These are phyloP conservation scores for Mythimna pallens DNA, from an alignment of 2,888 invertebrate genomes.

Conservation along the genomic window DNA sequence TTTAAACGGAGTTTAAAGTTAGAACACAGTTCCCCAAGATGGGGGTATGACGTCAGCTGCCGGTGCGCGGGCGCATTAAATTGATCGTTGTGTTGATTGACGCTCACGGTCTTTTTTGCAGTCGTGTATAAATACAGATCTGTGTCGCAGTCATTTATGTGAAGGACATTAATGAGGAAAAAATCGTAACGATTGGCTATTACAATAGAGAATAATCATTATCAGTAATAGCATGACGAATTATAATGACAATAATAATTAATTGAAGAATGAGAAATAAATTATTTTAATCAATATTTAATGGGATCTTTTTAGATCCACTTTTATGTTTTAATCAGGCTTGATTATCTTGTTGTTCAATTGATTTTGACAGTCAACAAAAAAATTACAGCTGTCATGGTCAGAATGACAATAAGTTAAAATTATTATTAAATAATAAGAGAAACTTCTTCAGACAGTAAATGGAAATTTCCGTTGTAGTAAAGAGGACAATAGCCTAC, in stretches of 20 bases:
- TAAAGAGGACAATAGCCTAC: constrained; percentile 51
- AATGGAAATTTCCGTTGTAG: constrained; percentile 41
- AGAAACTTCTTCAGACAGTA: constrained; percentile 14
- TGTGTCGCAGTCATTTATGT: constrained; percentile 53
- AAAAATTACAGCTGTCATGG: neutral
- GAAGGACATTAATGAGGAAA: constrained; percentile 56
- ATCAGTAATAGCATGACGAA: constrained; percentile 41
- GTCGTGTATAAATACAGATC: constrained; percentile 56
- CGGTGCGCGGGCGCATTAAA: constrained; percentile 73
- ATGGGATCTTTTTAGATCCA: constrained; percentile 18
- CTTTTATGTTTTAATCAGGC: neutral
- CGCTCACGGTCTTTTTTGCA: constrained; percentile 80
- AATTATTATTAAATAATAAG: constrained; percentile 14
- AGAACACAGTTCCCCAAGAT: constrained; percentile 70
- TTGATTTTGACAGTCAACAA: neutral
- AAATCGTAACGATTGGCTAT: constrained; percentile 35
- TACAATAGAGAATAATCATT: constrained; percentile 48
- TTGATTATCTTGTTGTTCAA: neutral
- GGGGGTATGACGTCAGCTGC: constrained; percentile 74
- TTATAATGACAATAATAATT: constrained; percentile 37
- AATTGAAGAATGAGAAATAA: constrained; percentile 36
- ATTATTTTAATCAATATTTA: constrained; percentile 19
- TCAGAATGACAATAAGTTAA: neutral
- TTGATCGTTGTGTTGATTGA: constrained; percentile 81
- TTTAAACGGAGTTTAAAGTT: constrained; percentile 53